Conservation (phyloP, 2,797 vertebrate species). For the Prunella strophiata region DNA sequence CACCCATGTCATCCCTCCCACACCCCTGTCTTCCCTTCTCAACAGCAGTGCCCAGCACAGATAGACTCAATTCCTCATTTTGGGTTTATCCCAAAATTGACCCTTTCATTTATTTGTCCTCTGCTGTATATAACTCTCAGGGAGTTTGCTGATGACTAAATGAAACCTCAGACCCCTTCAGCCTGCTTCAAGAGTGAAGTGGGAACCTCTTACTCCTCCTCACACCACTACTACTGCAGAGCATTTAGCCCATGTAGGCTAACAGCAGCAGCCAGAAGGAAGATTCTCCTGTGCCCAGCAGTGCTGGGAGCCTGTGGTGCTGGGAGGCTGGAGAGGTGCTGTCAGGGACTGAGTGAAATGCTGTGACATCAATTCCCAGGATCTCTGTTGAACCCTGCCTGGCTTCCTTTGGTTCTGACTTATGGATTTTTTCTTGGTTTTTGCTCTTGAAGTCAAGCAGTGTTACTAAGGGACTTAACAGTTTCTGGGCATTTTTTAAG, state of each 20-base stretch:
- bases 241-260: neutral
- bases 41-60: neutral
- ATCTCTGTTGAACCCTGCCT: neutral
- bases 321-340: neutral
- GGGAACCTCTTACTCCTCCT: neutral
- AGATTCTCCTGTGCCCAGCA: neutral
- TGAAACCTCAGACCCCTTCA: neutral
- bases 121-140: neutral
- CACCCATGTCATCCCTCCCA: accelerated
- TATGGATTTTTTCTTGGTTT: neutral
- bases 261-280: neutral
- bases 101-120: neutral
- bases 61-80: neutral
- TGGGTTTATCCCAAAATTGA: neutral
- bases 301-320: neutral
- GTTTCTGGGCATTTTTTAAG: neutral
- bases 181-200: neutral
- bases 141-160: neutral
- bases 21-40: neutral
- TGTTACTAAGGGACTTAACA: neutral
- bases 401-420: neutral
- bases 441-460: neutral
- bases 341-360: neutral
- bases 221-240: neutral
- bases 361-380: neutral